Base-by-base conservation (phyloP, 2,113 vertebrate species). In the Meleagris gallopavo region DNA sequence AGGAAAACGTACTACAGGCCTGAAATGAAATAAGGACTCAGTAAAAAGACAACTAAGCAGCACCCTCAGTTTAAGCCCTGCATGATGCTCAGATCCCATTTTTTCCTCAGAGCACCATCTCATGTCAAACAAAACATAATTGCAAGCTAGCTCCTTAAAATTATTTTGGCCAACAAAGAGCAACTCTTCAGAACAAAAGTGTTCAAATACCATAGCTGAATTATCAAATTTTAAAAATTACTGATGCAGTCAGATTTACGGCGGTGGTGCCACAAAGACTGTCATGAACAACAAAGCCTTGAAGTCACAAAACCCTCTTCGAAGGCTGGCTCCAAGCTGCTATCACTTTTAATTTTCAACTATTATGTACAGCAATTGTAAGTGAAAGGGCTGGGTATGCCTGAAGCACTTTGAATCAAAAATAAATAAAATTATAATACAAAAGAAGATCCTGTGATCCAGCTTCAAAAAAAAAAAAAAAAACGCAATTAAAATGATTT, bases 271-370 rank as follows among this genome's bases (percentile, higher is more conserved):
- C 70, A 79, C 66, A 83, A 88, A 94, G 70, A 94, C 32, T 86
- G 58, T 76, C 79, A 76, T 57, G 61, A 94, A 94, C 58, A 45
- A 77, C 78, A 92, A 88, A 93, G 81, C 79, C 94, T 73, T 96
- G 79, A 96, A 96, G 88, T 29, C 32, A 79, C 38, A 75, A 96
- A 95, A 95, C 58, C 45, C 36, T 64, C 76, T 88, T 94, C 15
- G 18, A 96, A 97, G 60, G 40, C 7, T 77, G 64, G 76, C 88
- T 95, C 62, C 75, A 71, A 97, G 76, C 82, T 92, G 79, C 46
- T 82, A 89, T n/a, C 62, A 30, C 58, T 91, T 94, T 84, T 75
- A 91, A 94, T 79, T 76, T 94, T 76, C 73, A 88, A 32, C 58
- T 61, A 61, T n/a, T 89, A 57, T 54, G 41, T 43, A 77, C 30